Percentiles rank a stretch among this genome's conserved stretches.
Evolutionary conservation across 2,797 vertebrate species (phyloP).

Genomic region (Meda fulgida): DNA sequence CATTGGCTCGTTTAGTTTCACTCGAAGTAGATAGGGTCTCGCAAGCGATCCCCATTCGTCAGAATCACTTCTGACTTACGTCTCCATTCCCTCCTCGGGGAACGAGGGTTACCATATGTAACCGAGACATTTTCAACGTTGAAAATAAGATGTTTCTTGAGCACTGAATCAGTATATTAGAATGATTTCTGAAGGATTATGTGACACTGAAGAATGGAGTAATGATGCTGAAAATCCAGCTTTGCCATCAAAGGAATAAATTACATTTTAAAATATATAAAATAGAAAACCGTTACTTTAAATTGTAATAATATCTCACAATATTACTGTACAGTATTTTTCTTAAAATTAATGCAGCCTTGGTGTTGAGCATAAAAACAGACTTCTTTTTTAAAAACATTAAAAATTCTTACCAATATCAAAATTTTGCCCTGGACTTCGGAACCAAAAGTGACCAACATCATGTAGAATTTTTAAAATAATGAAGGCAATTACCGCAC

Average conservation of each 20-base stretch:
- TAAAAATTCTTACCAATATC: not conserved
- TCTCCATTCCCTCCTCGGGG: too few species aligned
- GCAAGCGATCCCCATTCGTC: too few species aligned
- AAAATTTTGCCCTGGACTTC: not conserved
- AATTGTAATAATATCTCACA: not conserved
- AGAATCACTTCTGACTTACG: too few species aligned
- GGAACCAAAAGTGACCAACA: not conserved
- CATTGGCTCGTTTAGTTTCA: too few species aligned
- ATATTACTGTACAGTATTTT: not conserved
- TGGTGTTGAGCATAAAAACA: not conserved
- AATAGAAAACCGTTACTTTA: not conserved
- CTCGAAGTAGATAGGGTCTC: too few species aligned
- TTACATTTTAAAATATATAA: not conserved
- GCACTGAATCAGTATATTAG: not conserved
- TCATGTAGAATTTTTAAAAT: constrained; percentile 26
- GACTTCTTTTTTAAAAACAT: not conserved
- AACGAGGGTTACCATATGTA: too few species aligned
- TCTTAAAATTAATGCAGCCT: not conserved
- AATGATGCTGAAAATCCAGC: not conserved
- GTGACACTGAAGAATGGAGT: not conserved
- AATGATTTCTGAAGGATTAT: not conserved
- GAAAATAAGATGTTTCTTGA: not conserved
- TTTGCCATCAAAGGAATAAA: not conserved
- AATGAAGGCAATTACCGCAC: constrained; percentile 26
- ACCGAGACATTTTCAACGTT: not conserved